phyloP scores from a whole-genome alignment of 2,797 vertebrate species.

The Cirrhinus mrigala region DNA sequence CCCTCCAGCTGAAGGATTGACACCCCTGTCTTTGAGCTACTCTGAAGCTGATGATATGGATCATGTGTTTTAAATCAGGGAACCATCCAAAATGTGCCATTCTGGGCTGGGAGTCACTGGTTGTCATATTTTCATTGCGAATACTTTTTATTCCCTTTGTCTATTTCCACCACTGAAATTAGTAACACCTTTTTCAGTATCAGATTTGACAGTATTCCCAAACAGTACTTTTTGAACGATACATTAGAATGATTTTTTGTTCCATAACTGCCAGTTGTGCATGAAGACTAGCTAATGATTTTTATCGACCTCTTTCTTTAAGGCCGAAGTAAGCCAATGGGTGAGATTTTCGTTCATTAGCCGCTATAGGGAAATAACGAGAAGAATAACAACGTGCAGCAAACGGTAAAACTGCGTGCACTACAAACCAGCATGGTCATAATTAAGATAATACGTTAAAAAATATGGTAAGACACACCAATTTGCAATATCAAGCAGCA shows the following conservation, averaged over 20 bases:
- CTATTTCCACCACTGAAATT: neutral
- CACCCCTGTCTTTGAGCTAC: neutral
- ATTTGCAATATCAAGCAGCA: too few species aligned
- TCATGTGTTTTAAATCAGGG: conserved; percentile 16
- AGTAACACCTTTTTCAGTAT: neutral
- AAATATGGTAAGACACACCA: too few species aligned
- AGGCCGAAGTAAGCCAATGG: too few species aligned
- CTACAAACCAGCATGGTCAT: too few species aligned
- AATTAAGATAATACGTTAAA: too few species aligned
- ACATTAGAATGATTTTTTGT: neutral
- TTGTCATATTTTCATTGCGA: neutral
- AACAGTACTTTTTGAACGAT: neutral
- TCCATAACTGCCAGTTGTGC: neutral
- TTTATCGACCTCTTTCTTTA: neutral
- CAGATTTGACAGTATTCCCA: neutral
- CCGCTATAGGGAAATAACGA: too few species aligned
- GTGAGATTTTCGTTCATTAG: too few species aligned
- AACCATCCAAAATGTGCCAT: neutral
- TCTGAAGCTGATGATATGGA: neutral
- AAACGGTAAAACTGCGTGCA: too few species aligned
- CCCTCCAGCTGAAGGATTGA: conserved; percentile 1
- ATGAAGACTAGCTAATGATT: neutral
- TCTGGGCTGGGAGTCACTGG: neutral
- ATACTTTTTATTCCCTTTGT: neutral
- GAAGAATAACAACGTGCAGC: too few species aligned